A percentile compares a stretch with the other conserved stretches of the same genome.
Evolutionary conservation across 2,113 vertebrate genomes (phyloP).

Genomic region (Gasterosteus aculeatus): DNA sequence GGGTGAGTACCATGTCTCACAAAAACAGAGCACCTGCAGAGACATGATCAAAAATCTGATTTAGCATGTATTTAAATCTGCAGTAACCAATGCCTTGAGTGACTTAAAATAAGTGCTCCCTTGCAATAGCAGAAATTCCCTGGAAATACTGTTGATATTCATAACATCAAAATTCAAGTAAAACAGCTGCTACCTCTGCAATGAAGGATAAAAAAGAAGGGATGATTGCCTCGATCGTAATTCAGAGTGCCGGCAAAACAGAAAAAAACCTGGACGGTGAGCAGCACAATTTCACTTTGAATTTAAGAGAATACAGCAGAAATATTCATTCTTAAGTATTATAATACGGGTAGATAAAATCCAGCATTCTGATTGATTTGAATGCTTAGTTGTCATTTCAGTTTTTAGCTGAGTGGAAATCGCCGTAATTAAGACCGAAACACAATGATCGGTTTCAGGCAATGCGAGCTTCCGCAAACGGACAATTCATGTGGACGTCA

Average conservation of each 20-base stretch:
- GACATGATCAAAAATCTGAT: background rate
- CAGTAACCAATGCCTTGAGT: background rate
- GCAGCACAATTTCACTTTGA: background rate
- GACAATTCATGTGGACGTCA: no score
- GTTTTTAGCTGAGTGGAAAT: no score
- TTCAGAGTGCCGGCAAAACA: background rate
- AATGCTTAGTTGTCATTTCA: no score
- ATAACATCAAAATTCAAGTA: background rate
- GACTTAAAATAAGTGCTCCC: background rate
- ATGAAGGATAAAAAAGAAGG: background rate
- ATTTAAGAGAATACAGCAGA: background rate
- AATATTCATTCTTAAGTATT: background rate
- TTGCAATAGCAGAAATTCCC: background rate
- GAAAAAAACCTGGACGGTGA: background rate
- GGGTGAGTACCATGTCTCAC: background rate
- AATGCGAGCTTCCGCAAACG: no score
- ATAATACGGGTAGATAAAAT: no score
- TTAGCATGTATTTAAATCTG: background rate
- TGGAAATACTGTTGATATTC: background rate
- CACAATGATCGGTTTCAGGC: no score
- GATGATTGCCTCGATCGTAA: background rate
- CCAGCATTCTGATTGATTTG: no score
- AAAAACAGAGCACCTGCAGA: background rate
- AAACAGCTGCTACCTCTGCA: background rate
- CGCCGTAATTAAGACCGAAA: no score